These are phyloP conservation scores for Fabriciana adippe DNA, from an alignment of 2,888 invertebrate genomes.

Conservation along the genomic window DNA sequence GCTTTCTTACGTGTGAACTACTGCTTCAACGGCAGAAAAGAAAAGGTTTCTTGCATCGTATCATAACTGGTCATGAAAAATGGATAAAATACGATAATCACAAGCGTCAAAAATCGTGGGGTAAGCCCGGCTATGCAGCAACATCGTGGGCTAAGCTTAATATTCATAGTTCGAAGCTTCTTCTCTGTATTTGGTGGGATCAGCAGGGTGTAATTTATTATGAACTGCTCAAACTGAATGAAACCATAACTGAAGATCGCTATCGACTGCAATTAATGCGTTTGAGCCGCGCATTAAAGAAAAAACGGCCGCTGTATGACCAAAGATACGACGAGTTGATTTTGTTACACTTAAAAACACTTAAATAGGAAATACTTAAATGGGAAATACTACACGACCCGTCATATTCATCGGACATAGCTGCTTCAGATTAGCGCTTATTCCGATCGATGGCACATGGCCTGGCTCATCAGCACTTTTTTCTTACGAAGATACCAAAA, in stretches of 20 bases:
- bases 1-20: constrained; percentile 29
- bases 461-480: neutral
- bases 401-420: neutral
- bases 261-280: constrained; percentile 1
- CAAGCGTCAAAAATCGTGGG: constrained; percentile 30
- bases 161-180: neutral
- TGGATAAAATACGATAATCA: constrained; percentile 33
- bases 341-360: no score
- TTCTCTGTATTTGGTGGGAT: neutral
- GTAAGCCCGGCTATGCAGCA: no score
- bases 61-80: constrained; percentile 32
- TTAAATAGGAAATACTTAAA: no score
- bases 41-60: constrained; percentile 31
- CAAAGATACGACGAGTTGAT: constrained; percentile 8
- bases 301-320: constrained; percentile 7
- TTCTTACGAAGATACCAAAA: constrained; percentile 6
- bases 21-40: constrained; percentile 30
- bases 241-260: neutral
- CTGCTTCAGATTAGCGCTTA: neutral
- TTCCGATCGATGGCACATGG: constrained; percentile 1
- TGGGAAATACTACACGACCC: constrained; percentile 3
- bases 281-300: constrained; percentile 14
- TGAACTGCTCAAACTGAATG: neutral
- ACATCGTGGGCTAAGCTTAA: constrained; percentile 23
- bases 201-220: neutral